Conservation (phyloP, 2,888 invertebrate genomes). For the Nasonia oneida region DNA sequence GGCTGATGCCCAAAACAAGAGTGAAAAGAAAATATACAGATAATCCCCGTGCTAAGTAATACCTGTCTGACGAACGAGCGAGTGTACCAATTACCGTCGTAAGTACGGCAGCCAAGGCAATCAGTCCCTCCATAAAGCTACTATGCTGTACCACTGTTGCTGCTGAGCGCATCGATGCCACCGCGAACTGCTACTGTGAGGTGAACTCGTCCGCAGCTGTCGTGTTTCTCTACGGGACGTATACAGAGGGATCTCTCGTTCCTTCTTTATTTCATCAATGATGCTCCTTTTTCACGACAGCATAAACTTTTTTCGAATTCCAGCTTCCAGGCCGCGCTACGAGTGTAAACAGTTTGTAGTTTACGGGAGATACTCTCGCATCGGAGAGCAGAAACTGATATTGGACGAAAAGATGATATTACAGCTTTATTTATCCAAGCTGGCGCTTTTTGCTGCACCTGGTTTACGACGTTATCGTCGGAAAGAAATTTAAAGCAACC, state of each 20-base stretch:
- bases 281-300: not conserved
- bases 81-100: slow-evolving; percentile 24
- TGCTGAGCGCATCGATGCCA: not conserved
- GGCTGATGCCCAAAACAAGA: not conserved
- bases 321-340: not conserved
- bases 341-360: not conserved
- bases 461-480: not conserved
- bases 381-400: not conserved
- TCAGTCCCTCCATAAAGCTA: slow-evolving; percentile 33
- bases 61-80: slow-evolving; percentile 19
- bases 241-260: not conserved
- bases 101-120: slow-evolving; percentile 28
- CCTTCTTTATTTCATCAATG: slow-evolving; percentile 7
- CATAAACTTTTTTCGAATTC: not conserved
- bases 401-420: not conserved
- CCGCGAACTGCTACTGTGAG: not conserved
- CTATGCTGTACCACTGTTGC: not conserved
- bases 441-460: not conserved
- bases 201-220: not conserved
- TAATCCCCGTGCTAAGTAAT: slow-evolving; percentile 7
- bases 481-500: not conserved
- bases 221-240: slow-evolving; percentile 12
- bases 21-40: slow-evolving; percentile 11
- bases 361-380: not conserved
- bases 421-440: not conserved